A percentile compares a stretch with the other conserved stretches of the same genome.
These are phyloP conservation scores for Cygnus buccinator DNA, from an alignment of 2,113 vertebrate genomes.

Conservation along the genomic window DNA sequence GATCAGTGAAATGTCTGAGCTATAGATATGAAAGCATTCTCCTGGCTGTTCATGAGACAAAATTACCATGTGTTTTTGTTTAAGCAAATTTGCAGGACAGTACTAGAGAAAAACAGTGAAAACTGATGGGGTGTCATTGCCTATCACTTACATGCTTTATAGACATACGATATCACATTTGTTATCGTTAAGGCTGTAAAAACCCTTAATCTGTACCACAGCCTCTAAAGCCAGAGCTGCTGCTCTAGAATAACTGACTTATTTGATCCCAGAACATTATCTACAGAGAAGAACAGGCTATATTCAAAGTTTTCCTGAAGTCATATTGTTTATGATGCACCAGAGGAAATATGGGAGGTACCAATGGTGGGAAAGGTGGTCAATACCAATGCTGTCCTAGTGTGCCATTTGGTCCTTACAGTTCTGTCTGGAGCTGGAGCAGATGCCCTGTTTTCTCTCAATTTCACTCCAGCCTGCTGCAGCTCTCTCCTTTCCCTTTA, in stretches of 20 bases:
- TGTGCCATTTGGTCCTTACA: not conserved
- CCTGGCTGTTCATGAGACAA: not conserved
- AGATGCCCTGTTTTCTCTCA: not conserved
- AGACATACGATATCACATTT: not conserved
- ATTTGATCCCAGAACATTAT: not conserved
- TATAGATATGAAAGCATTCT: not conserved
- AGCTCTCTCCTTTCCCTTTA: not conserved
- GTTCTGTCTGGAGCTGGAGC: not conserved
- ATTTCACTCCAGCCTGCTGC: not conserved
- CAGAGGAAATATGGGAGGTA: not conserved
- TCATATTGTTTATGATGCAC: not conserved
- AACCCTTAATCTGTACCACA: not conserved
- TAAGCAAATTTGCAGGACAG: not conserved
- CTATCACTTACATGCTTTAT: not conserved
- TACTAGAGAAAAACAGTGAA: not conserved
- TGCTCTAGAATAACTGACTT: not conserved
- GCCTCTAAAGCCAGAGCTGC: not conserved
- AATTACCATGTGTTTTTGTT: not conserved
- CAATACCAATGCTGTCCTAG: rapidly evolving
- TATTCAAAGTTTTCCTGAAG: not conserved
- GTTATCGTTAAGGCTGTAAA: not conserved
- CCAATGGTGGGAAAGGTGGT: not conserved
- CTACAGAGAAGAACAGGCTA: not conserved
- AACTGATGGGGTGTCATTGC: not conserved
- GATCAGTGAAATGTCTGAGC: not conserved